Conservation (phyloP, 2,797 vertebrate species). For the Schizothorax lantsangensis region DNA sequence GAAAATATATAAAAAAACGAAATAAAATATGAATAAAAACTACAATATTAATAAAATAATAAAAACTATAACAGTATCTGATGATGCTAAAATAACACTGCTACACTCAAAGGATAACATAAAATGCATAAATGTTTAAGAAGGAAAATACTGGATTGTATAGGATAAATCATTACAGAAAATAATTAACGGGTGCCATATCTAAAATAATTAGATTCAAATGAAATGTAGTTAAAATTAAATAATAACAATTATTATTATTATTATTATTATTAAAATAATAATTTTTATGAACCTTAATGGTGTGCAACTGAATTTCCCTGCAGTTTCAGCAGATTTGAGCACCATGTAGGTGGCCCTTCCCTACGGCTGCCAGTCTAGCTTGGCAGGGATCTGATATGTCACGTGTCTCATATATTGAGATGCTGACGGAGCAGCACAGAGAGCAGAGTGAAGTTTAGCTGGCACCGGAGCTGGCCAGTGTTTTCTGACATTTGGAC, state of each 20-base stretch:
- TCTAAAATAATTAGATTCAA: neutral
- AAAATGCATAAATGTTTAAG: neutral
- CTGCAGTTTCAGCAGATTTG: neutral
- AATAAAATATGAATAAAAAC: neutral
- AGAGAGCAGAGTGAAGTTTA: neutral
- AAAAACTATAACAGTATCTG: neutral
- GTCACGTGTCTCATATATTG: slow-evolving; percentile 11
- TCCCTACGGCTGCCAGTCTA: neutral
- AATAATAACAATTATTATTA: too few species aligned
- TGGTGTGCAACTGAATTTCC: neutral
- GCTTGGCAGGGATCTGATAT: slow-evolving; percentile 13
- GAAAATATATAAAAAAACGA: too few species aligned
- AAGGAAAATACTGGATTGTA: neutral
- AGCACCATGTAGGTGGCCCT: neutral
- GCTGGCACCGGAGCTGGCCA: neutral
- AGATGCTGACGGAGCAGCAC: neutral
- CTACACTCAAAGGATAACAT: neutral
- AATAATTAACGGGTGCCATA: neutral
- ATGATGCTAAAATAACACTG: neutral
- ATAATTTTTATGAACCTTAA: neutral
- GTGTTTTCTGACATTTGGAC: slow-evolving; percentile 25
- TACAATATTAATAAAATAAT: neutral
- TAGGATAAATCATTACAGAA: neutral
- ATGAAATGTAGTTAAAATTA: neutral
- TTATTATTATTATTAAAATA: neutral